Evolutionary conservation across 2,113 vertebrate genomes (phyloP).

Genomic region (Centropus unirufus): DNA sequence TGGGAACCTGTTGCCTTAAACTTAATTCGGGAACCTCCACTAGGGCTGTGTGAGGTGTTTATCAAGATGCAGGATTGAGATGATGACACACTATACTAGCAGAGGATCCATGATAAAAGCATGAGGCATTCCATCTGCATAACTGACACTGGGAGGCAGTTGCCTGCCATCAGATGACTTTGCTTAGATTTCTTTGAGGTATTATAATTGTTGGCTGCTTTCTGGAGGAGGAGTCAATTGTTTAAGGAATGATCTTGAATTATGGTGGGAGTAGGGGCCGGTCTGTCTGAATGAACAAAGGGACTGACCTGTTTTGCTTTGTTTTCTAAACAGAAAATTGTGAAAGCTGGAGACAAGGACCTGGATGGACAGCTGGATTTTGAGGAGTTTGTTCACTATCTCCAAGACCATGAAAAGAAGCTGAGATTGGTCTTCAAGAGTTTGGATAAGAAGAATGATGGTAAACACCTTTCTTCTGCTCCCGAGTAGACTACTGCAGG

Average conservation of each 20-base stretch:
- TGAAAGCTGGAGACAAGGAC: constrained; percentile 95
- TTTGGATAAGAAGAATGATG: constrained; percentile 95
- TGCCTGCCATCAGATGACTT: neutral
- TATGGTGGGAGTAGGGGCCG: neutral
- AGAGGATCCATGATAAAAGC: neutral
- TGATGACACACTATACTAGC: neutral
- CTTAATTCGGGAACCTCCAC: neutral
- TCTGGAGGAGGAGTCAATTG: neutral
- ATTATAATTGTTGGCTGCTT: neutral
- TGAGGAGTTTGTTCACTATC: constrained; percentile 96
- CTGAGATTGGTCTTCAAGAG: constrained; percentile 95
- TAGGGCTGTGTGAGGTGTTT: neutral
- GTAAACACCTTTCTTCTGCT: constrained; percentile 63
- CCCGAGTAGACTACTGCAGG: fast-evolving
- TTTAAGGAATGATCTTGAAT: neutral
- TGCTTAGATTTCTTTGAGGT: neutral
- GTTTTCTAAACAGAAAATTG: constrained; percentile 86
- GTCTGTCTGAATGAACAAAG: neutral
- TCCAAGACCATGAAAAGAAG: constrained; percentile 96
- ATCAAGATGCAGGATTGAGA: neutral
- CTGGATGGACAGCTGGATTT: constrained; percentile 95
- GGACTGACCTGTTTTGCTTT: neutral
- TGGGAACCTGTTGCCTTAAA: neutral
- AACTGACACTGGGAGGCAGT: neutral
- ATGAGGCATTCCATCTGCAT: neutral